These are phyloP conservation scores for Alauda arvensis DNA, from an alignment of 2,797 vertebrate genomes.

Conservation along the genomic window DNA sequence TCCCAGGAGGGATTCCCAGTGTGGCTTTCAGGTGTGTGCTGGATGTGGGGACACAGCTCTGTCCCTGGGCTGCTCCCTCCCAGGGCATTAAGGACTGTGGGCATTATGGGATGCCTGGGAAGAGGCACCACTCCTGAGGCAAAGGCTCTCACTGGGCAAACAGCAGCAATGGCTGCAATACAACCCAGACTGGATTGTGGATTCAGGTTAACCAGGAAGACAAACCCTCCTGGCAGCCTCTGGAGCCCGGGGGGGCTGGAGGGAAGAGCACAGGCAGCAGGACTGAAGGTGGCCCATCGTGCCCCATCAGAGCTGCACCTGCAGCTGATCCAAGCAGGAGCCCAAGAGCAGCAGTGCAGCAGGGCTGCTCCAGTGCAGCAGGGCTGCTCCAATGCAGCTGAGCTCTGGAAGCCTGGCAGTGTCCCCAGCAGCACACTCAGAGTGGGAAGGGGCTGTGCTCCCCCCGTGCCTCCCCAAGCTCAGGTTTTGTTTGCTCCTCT, in stretches of 20 bases:
- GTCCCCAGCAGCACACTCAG: accelerated
- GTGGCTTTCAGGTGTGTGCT: accelerated
- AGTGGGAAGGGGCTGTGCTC: accelerated
- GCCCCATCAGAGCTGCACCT: too few relatives aligned
- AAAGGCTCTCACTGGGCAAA: not conserved
- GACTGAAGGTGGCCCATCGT: not conserved
- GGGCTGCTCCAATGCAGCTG: not conserved
- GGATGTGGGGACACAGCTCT: not conserved
- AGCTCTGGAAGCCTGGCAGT: not conserved
- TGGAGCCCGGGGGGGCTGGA: not conserved
- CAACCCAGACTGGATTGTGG: not conserved
- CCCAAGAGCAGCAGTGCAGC: not conserved
- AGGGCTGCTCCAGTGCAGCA: not conserved
- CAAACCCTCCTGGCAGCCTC: accelerated
- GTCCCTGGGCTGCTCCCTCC: not conserved
- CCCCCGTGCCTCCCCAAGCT: accelerated
- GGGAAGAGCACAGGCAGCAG: not conserved
- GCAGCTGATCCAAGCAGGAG: accelerated
- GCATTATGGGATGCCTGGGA: accelerated
- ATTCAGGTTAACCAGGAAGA: not conserved
- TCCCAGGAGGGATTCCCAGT: accelerated
- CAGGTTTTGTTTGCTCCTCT: not conserved
- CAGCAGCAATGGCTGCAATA: accelerated
- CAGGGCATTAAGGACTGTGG: accelerated
- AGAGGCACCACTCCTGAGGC: not conserved